Conservation (phyloP, 2,113 vertebrate species). For the Paraplagusia blochii region DNA sequence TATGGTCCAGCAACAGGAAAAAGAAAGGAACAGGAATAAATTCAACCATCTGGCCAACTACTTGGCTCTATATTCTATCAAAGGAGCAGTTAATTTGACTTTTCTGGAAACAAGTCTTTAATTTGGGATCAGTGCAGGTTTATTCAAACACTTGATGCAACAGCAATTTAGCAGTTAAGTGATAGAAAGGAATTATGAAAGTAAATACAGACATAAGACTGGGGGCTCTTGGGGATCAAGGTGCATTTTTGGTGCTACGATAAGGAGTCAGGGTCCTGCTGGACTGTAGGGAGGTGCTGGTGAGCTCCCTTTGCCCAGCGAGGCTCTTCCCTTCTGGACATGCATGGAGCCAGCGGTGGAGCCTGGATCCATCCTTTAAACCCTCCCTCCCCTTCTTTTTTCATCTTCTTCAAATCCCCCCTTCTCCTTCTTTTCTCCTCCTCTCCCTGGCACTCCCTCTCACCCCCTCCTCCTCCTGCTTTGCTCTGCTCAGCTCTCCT, state of each 20-base stretch:
- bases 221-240: constrained; percentile 24
- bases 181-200: not conserved
- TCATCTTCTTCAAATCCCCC: constrained; percentile 3
- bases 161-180: not conserved
- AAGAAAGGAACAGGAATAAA: constrained; percentile 32
- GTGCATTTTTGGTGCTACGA: constrained; percentile 39
- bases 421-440: not conserved
- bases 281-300: constrained; percentile 80
- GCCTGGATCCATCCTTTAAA: constrained; percentile 55
- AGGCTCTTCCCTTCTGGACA: constrained; percentile 56
- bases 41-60: constrained; percentile 44
- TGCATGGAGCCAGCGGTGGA: constrained; percentile 27
- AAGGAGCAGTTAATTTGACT: constrained; percentile 35
- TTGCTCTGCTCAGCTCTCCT: constrained; percentile 5
- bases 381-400: constrained; percentile 42
- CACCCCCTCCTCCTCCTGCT: constrained; percentile 46
- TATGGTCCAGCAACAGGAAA: constrained; percentile 35
- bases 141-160: not conserved
- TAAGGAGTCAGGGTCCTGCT: constrained; percentile 74
- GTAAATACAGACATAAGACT: constrained; percentile 3
- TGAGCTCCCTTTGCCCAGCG: constrained; percentile 56
- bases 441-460: constrained; percentile 28
- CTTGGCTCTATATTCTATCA: constrained; percentile 31
- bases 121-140: not conserved
- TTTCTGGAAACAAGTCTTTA: constrained; percentile 12